phyloP scores from a whole-genome alignment of 2,797 vertebrate species.

The Phataginus tetradactyla region DNA sequence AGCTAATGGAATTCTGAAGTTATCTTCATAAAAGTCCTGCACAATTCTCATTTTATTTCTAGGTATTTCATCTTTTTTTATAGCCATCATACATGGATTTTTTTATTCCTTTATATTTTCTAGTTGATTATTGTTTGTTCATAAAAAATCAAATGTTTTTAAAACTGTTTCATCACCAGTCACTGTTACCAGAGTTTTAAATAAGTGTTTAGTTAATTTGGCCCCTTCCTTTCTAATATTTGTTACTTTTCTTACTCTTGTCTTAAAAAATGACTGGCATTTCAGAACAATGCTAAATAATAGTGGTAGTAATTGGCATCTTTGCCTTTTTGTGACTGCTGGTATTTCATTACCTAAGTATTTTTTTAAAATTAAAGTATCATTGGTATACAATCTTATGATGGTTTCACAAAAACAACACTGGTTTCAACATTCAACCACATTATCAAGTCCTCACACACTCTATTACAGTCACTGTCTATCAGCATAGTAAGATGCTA shows the following conservation, averaged over 20 bases:
- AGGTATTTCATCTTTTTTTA: conserved; percentile 23
- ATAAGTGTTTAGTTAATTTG: neutral
- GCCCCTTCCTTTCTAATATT: neutral
- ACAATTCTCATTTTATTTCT: neutral
- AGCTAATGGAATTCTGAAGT: conserved; percentile 20
- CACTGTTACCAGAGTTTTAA: neutral
- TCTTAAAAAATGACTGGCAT: neutral
- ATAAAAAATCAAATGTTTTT: conserved; percentile 34
- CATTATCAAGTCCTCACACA: no score
- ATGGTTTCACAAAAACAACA: no score
- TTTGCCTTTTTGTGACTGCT: neutral
- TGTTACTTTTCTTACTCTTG: neutral
- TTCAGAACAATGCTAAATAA: neutral
- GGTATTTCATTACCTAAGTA: conserved; percentile 5
- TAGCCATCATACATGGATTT: neutral
- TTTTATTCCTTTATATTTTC: conserved; percentile 24
- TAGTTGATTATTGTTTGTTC: neutral
- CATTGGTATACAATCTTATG: no score
- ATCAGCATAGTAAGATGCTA: no score
- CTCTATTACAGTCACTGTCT: no score
- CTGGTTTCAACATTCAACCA: no score
- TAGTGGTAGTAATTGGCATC: neutral
- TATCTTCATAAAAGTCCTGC: neutral
- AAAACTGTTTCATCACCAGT: conserved; percentile 10
- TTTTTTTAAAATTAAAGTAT: neutral